Evolutionary conservation across 2,797 vertebrate species (phyloP), one percentile per base, ranked within the genome.

Genomic region (Aphelocoma californica): DNA sequence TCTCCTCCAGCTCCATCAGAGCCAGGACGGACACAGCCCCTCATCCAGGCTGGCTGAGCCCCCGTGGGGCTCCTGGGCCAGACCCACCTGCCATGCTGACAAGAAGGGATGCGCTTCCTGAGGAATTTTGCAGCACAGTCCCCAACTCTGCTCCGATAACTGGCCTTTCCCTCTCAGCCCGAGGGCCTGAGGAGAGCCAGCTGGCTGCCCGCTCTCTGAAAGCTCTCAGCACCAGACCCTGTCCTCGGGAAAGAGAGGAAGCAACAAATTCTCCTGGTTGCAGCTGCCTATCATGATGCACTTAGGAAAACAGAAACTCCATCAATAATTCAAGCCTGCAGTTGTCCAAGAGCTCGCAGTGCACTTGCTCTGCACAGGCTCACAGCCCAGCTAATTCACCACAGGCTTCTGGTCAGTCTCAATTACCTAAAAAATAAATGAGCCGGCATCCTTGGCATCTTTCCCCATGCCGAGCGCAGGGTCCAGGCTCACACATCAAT

Each of bases 261-360:
- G 53, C 45, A 90, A 92, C 83, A 66, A 61, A 86, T 74, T 57
- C 86, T 73, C 77, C 71, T 6, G 31, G 66, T 85, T 85, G 71
- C 81, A 79, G 74, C 6, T 77, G 57, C 78, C 91, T 36, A 60
- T 56, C 67, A 18, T 1, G 32, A 64, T 64, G 71, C 81, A 87
- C 79, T 94, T 40, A 82, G 17, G 45, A 78, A 81, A 88, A 38
- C 88, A 92, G 88, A 62, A 86, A 38, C 48, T 3, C 56, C 74
- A 95, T 95, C 90, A 93, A 96, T 95, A 95, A 95, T 95, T 97
- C 56, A 95, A 51, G 72, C 9, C 56, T 28, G 40, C 88, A 44
- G 70, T 18, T 53, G 86, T 58, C 86, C 20, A 0, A 79, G 51
- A 0, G 0, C 78, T 36, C 11, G 19, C 83, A 84, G 78, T 2